Percentiles rank a stretch among this genome's conserved stretches.
Conservation (phyloP, 2,888 invertebrate species). For the Drosophila ustulata region DNA sequence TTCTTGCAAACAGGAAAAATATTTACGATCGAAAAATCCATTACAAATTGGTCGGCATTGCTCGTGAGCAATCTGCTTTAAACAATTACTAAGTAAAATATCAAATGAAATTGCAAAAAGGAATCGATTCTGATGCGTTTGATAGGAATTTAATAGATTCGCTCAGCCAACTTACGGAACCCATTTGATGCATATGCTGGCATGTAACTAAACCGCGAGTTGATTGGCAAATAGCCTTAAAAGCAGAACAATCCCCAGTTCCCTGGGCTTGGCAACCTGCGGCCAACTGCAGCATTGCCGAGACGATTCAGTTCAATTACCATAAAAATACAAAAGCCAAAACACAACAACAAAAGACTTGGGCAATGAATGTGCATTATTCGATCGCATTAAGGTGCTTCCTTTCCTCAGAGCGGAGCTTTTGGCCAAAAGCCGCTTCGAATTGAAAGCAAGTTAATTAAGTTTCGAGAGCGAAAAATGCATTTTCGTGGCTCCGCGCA, state of each 20-base stretch:
- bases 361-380: slow-evolving; percentile 48
- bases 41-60: slow-evolving; percentile 17
- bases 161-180: slow-evolving; percentile 23
- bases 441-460: slow-evolving; percentile 61
- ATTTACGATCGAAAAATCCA: slow-evolving; percentile 19
- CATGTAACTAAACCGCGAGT: slow-evolving; percentile 3
- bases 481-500: slow-evolving; percentile 52
- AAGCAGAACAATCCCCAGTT: slow-evolving; percentile 44
- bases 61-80: background rate
- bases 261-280: slow-evolving; percentile 53
- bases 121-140: slow-evolving; percentile 2
- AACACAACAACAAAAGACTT: slow-evolving; percentile 22
- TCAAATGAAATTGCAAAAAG: background rate
- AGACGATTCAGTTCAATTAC: slow-evolving; percentile 26
- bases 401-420: slow-evolving; percentile 17
- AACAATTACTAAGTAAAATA: background rate
- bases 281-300: slow-evolving; percentile 41
- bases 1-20: slow-evolving; percentile 44
- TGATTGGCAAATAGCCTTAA: slow-evolving; percentile 21
- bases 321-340: slow-evolving; percentile 21
- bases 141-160: background rate
- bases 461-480: slow-evolving; percentile 61
- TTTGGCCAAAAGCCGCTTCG: slow-evolving; percentile 18
- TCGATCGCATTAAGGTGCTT: slow-evolving; percentile 26
- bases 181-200: slow-evolving; percentile 1